phyloP scores from a whole-genome alignment of 2,797 vertebrate species.

The Melanogrammus aeglefinus region DNA sequence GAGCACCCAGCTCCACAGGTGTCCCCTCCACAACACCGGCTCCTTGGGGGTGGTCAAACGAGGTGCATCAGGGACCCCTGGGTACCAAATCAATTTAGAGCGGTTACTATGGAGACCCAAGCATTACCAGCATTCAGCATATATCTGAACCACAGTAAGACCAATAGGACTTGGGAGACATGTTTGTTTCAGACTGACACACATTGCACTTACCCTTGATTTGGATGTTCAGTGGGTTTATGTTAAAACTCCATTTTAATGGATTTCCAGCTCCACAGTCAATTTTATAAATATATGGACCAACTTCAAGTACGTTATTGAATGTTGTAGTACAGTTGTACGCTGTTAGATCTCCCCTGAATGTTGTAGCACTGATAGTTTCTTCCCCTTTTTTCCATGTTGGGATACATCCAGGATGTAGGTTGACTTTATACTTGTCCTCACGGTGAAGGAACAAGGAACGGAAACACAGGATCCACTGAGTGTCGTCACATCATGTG shows the following conservation, averaged over 20 bases:
- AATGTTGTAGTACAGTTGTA: constrained; percentile 46
- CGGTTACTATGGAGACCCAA: neutral
- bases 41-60: too few species aligned
- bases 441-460: constrained; percentile 24
- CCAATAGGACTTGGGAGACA: too few species aligned
- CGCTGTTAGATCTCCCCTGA: neutral
- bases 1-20: constrained; percentile 15
- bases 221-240: neutral
- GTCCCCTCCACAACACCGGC: too few species aligned
- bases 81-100: too few species aligned
- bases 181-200: neutral
- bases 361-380: neutral
- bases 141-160: too few species aligned
- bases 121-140: neutral
- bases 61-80: too few species aligned
- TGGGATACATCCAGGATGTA: constrained; percentile 13
- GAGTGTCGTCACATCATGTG: neutral
- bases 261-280: too few species aligned
- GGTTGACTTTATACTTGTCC: accelerated
- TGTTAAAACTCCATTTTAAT: too few species aligned
- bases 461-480: constrained; percentile 48
- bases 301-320: too few species aligned
- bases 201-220: neutral
- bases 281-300: too few species aligned
- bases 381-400: neutral